phyloP scores from a whole-genome alignment of 2,888 invertebrate species.

The Mimachlamys varia region DNA sequence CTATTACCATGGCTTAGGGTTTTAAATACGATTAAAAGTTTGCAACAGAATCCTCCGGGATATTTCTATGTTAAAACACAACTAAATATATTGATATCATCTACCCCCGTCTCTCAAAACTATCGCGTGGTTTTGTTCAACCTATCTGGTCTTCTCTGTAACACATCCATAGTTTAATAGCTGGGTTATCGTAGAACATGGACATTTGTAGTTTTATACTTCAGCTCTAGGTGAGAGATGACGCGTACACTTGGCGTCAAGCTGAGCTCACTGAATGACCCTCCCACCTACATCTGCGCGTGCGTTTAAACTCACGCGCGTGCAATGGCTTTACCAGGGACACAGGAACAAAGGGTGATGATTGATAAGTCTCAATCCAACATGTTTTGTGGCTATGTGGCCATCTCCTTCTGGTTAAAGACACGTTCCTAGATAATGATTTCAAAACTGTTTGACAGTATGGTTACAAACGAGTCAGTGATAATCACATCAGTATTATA shows the following conservation, averaged over 20 bases:
- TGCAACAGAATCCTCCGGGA: not conserved
- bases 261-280: conserved; percentile 31
- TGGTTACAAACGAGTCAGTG: not conserved
- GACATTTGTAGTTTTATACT: conserved; percentile 27
- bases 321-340: conserved; percentile 16
- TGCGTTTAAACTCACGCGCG: conserved; percentile 15
- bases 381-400: conserved; percentile 28
- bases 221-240: conserved; percentile 6
- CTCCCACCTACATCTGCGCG: not conserved
- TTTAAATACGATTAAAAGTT: not conserved
- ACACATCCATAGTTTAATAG: not conserved
- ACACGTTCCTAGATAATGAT: conserved; percentile 26
- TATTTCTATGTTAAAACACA: not conserved
- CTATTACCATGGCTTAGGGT: too few relatives aligned
- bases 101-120: not conserved
- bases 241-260: conserved; percentile 11
- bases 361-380: conserved; percentile 17
- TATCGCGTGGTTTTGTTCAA: not conserved
- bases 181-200: conserved; percentile 1
- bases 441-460: conserved; percentile 21
- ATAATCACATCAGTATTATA: not conserved
- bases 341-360: not conserved
- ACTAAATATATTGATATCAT: not conserved
- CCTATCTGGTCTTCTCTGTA: not conserved
- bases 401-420: not conserved